Percentiles rank a stretch among this genome's conserved stretches.
These are phyloP conservation scores for Gonioctena quinquepunctata DNA, from an alignment of 1,140 invertebrate genomes.

Conservation along the genomic window DNA sequence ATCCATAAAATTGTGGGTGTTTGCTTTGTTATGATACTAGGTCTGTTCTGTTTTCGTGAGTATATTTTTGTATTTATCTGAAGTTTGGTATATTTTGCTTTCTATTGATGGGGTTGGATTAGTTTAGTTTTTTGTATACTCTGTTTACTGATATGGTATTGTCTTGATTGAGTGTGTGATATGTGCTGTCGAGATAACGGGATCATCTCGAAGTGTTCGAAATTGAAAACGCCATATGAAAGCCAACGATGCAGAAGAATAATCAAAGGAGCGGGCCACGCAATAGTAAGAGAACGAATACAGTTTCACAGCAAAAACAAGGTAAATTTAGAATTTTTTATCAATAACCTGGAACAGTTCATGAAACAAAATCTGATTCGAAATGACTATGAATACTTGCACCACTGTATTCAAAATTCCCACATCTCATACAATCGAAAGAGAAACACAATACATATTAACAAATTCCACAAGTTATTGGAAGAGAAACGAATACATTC, in stretches of 20 bases:
- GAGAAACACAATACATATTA: background rate
- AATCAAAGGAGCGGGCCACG: background rate
- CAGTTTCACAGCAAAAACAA: background rate
- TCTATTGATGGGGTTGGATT: too few species aligned
- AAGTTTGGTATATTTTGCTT: too few species aligned
- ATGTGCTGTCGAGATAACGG: too few species aligned
- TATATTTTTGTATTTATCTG: too few species aligned
- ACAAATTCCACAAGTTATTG: background rate
- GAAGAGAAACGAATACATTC: background rate
- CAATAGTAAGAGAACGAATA: background rate
- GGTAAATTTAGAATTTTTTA: background rate
- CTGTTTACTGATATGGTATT: too few species aligned
- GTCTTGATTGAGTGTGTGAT: too few species aligned
- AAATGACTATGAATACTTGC: background rate
- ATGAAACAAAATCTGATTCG: background rate
- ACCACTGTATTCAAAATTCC: background rate
- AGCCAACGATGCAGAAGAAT: background rate
- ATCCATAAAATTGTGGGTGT: too few species aligned
- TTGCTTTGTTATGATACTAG: too few species aligned
- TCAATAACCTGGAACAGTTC: background rate
- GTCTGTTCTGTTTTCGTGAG: too few species aligned
- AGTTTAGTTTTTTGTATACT: too few species aligned
- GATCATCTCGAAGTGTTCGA: background rate
- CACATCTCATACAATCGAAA: too few species aligned
- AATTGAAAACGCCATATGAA: background rate